Evolutionary conservation across 2,113 vertebrate genomes (phyloP), one percentile per base, ranked within the genome.

Genomic region (Eulacestoma nigropectus): DNA sequence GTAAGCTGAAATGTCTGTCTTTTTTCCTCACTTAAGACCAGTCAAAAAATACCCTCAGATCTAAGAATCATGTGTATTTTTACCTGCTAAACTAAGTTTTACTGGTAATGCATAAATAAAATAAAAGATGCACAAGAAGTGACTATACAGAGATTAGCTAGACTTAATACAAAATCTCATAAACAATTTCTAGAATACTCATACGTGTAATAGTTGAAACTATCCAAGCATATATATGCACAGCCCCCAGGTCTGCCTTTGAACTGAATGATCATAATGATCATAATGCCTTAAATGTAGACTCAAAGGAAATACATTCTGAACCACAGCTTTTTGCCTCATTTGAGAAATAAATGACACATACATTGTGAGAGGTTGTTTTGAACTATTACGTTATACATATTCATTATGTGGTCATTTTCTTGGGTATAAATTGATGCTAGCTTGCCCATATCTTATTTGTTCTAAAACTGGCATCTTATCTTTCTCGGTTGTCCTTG

Each of bases 261-360:
- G 44, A 21, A 72, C 30, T 83, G 47, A 85, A 57, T 30, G 30
- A 74, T 12, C 25, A 67, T 76, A 85, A 57, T 30, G 30, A 74
- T 12, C 25, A 67, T 76, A 76, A 77, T 77, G 35, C 37, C 57
- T 95, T 79, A 86, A 90, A 93, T 41, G 72, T 22, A 89, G 35
- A 73, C 37, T 18, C 26, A 63, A 82, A 93, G 13, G 22, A 82
- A 89, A 92, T 18, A 26, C 63, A 35, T 76, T 59, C 46, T 72
- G 59, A 90, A 84, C 32, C 35, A 70, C 46, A 86, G 42, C 7
- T 76, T 83, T 96, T 95, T 84, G 42, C 47, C 33, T 92, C 53
- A 89, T 89, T 96, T 93, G 39, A 84, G 50, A 60, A 87, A 95
- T 62, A 94, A 93, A 93, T 94, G 27, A 47, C n/a, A 88, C 55